Conservation (phyloP, 2,888 invertebrate species). For the Muscina levida region DNA sequence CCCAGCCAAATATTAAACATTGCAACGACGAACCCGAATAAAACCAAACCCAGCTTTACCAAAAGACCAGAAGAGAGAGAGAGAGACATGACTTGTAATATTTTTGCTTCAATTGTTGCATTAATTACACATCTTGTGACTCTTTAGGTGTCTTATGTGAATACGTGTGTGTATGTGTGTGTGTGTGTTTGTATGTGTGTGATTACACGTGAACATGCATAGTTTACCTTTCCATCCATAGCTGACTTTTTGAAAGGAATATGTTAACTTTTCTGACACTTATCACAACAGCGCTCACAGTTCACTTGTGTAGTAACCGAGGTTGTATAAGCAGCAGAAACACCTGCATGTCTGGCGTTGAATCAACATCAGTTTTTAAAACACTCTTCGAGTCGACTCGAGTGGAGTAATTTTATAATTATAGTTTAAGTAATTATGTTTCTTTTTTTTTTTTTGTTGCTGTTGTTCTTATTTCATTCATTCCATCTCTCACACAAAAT, state of each 20-base stretch:
- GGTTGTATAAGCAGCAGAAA: too few relatives aligned
- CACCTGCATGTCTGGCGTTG: slow-evolving; percentile 12
- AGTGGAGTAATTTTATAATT: slow-evolving; percentile 39
- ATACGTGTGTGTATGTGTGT: neutral
- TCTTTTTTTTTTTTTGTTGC: too few relatives aligned
- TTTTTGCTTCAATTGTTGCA: slow-evolving; percentile 40
- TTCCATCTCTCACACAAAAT: neutral
- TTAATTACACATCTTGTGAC: slow-evolving; percentile 32
- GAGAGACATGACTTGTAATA: slow-evolving; percentile 32
- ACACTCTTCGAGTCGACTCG: slow-evolving; percentile 12
- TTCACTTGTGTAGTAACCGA: neutral
- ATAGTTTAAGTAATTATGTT: slow-evolving; percentile 33
- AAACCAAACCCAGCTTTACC: neutral
- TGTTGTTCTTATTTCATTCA: slow-evolving; percentile 14
- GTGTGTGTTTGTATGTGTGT: neutral
- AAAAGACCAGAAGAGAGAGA: neutral
- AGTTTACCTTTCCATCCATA: too few relatives aligned
- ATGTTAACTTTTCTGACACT: slow-evolving; percentile 43
- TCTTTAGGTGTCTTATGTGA: slow-evolving; percentile 9
- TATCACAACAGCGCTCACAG: slow-evolving; percentile 27
- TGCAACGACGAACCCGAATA: neutral
- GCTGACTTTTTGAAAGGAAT: slow-evolving; percentile 34
- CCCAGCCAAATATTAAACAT: too few relatives aligned
- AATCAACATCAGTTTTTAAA: slow-evolving; percentile 6
- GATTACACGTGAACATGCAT: neutral